Evolutionary conservation across 2,888 invertebrate genomes (phyloP).

Genomic region (Bellardia bayeri): DNA sequence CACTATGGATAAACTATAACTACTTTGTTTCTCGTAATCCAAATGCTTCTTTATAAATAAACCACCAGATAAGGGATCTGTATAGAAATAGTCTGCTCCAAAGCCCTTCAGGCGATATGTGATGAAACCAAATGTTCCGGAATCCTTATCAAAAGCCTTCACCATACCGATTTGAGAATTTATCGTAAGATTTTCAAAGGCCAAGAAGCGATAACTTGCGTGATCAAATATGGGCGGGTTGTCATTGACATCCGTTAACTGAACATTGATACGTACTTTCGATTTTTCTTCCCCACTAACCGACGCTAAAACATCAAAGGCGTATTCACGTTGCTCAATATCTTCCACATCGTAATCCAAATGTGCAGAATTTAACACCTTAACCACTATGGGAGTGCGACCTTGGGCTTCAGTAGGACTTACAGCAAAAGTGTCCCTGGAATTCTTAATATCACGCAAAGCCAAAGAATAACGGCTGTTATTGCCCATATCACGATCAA

Average conservation of each 20-base stretch:
- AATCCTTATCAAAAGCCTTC: slow-evolving; percentile 89
- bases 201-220: slow-evolving; percentile 87
- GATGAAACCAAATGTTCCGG: slow-evolving; percentile 89
- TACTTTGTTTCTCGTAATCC: slow-evolving; percentile 92
- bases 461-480: slow-evolving; percentile 89
- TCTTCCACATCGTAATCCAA: slow-evolving; percentile 90
- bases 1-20: slow-evolving; percentile 91
- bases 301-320: slow-evolving; percentile 88
- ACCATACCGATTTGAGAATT: slow-evolving; percentile 88
- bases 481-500: slow-evolving; percentile 89
- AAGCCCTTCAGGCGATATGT: slow-evolving; percentile 91
- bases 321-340: slow-evolving; percentile 86
- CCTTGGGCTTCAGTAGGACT: slow-evolving; percentile 89
- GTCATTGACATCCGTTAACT: slow-evolving; percentile 91
- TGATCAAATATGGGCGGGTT: slow-evolving; percentile 89
- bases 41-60: slow-evolving; percentile 87
- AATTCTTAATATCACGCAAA: slow-evolving; percentile 86
- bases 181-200: slow-evolving; percentile 87
- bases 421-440: slow-evolving; percentile 87
- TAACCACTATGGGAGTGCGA: slow-evolving; percentile 90
- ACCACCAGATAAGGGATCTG: slow-evolving; percentile 88
- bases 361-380: slow-evolving; percentile 87
- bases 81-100: slow-evolving; percentile 90
- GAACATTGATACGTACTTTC: slow-evolving; percentile 87
- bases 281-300: slow-evolving; percentile 86